Evolutionary conservation across 2,113 vertebrate species (phyloP).

Genomic region (Deroptyus accipitrinus): DNA sequence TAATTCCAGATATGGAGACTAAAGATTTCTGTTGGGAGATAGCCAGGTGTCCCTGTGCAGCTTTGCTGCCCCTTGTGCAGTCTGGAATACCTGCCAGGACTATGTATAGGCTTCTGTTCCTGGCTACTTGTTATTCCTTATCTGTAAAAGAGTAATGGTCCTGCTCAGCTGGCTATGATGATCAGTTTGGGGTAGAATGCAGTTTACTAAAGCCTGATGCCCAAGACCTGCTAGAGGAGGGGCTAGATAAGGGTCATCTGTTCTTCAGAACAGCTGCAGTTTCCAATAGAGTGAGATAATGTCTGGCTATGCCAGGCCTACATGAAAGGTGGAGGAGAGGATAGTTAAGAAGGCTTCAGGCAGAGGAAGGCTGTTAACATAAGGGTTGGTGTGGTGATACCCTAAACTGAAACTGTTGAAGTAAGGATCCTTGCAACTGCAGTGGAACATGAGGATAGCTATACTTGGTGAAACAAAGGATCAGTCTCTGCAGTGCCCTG

Average conservation of each 20-base stretch:
- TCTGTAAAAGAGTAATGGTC: neutral
- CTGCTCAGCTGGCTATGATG: neutral
- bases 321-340: neutral
- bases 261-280: neutral
- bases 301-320: neutral
- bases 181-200: rapidly evolving
- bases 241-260: neutral
- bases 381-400: neutral
- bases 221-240: neutral
- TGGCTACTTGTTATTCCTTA: neutral
- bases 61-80: neutral
- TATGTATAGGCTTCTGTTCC: neutral
- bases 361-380: neutral
- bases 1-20: neutral
- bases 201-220: neutral
- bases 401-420: neutral
- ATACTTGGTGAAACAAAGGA: neutral
- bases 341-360: neutral
- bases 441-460: neutral
- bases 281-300: neutral
- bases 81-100: neutral
- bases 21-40: neutral
- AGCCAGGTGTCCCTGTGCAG: neutral
- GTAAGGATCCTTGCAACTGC: neutral
- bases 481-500: neutral